These are phyloP conservation scores for Charina bottae DNA, from an alignment of 2,113 vertebrate species.

Conservation along the genomic window DNA sequence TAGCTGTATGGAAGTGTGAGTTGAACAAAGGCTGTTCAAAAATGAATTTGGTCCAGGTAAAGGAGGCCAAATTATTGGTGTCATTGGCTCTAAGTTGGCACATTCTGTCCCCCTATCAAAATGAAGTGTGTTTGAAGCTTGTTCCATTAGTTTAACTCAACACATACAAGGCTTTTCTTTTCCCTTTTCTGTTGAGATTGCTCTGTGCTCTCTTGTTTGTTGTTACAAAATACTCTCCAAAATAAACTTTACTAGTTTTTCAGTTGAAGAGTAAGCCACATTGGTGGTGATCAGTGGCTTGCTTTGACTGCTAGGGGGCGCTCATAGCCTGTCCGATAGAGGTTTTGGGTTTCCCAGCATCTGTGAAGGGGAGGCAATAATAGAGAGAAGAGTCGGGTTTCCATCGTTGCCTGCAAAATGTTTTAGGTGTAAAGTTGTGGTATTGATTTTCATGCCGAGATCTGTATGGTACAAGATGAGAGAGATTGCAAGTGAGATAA, in stretches of 20 bases:
- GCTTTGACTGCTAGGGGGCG: conserved; percentile 78
- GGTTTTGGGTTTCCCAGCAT: conserved; percentile 14
- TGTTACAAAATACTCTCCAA: conserved; percentile 70
- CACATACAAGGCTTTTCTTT: background rate
- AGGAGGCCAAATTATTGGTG: conserved; percentile 45
- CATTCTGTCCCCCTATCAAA: conserved; percentile 30
- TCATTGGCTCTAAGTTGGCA: background rate
- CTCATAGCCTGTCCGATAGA: conserved; percentile 73
- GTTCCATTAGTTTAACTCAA: background rate
- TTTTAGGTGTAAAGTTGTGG: conserved; percentile 66
- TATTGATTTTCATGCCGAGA: conserved; percentile 70
- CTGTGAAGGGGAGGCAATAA: conserved; percentile 20
- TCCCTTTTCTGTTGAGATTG: conserved; percentile 33
- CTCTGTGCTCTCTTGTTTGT: conserved; percentile 50
- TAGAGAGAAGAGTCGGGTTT: conserved; percentile 25
- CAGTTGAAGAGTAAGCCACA: conserved; percentile 45
- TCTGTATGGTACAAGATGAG: conserved; percentile 54
- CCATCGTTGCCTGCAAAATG: conserved; percentile 47
- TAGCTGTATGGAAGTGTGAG: background rate
- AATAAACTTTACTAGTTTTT: conserved; percentile 76
- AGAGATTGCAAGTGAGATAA: conserved; percentile 62
- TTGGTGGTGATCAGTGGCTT: conserved; percentile 55
- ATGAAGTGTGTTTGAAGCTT: background rate
- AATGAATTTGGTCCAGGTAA: conserved; percentile 7
- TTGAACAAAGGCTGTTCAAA: conserved; percentile 45